phyloP scores from a whole-genome alignment of 64 coral and sea anemone genomes.

The Porites lutea region DNA sequence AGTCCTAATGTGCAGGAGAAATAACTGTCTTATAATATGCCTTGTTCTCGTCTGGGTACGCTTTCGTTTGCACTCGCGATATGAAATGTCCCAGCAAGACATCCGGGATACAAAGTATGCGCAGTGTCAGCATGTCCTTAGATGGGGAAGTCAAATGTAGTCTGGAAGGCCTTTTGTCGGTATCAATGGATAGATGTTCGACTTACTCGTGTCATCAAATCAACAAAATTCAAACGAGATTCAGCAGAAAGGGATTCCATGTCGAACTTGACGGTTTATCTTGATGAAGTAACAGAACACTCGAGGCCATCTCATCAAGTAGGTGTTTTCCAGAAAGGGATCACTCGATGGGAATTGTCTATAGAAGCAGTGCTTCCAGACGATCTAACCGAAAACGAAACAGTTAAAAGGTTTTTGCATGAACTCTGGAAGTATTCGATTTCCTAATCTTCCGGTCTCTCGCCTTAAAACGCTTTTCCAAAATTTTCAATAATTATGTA shows the following conservation, averaged over 20 bases:
- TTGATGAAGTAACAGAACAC: slow-evolving; percentile 72
- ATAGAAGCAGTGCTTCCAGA: slow-evolving; percentile 48
- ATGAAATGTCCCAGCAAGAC: slow-evolving; percentile 48
- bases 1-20: too few species aligned
- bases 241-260: slow-evolving; percentile 1
- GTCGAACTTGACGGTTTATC: slow-evolving; percentile 13
- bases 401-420: slow-evolving; percentile 57
- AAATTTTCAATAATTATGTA: too few species aligned
- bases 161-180: slow-evolving; percentile 41
- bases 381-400: slow-evolving; percentile 51
- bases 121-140: slow-evolving; percentile 46
- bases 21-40: too few species aligned
- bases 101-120: slow-evolving; percentile 73
- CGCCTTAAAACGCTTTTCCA: not conserved
- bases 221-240: slow-evolving; percentile 35
- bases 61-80: slow-evolving; percentile 56
- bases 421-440: slow-evolving; percentile 82
- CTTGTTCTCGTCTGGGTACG: too few species aligned
- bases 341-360: slow-evolving; percentile 71
- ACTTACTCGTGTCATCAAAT: slow-evolving; percentile 65
- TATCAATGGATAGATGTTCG: slow-evolving; percentile 82
- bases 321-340: slow-evolving; percentile 45
- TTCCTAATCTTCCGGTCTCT: slow-evolving; percentile 56
- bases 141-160: not conserved
- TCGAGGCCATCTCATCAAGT: slow-evolving; percentile 67